Conservation (phyloP, 2,888 invertebrate species). For the Drosophila prolongata region DNA sequence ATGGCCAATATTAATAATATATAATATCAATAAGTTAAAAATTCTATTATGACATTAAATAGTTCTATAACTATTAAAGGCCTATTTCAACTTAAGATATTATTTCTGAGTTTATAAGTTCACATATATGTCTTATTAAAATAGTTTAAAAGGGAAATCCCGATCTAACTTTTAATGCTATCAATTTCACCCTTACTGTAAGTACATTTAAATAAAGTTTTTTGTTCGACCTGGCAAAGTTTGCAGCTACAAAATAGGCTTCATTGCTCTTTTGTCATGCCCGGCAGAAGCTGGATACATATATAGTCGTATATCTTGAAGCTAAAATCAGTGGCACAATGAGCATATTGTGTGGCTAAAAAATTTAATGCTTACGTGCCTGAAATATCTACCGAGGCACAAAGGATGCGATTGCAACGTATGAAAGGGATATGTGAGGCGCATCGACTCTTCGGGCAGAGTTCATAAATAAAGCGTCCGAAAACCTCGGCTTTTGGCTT, state of each 20-base stretch:
- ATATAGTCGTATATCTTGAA: conserved; percentile 45
- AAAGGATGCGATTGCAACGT: conserved; percentile 49
- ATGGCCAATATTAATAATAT: too few species aligned
- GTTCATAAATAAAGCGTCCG: conserved; percentile 64
- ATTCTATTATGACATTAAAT: too few species aligned
- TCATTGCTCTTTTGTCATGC: conserved; percentile 65
- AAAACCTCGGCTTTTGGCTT: conserved; percentile 43
- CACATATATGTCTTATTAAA: background rate
- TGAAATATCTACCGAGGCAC: conserved; percentile 49
- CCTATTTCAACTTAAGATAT: too few species aligned
- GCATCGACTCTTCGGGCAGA: conserved; percentile 52
- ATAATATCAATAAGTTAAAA: too few species aligned
- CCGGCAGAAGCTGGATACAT: conserved; percentile 39
- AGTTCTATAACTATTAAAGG: too few species aligned
- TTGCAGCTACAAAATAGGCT: conserved; percentile 63
- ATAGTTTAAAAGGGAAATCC: background rate
- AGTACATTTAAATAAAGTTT: conserved; percentile 61
- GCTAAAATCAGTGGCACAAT: conserved; percentile 69
- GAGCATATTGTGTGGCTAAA: conserved; percentile 60
- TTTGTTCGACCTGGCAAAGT: conserved; percentile 43
- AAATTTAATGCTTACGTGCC: conserved; percentile 69
- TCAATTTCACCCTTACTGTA: conserved; percentile 15
- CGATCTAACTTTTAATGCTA: background rate
- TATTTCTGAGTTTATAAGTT: too few species aligned
- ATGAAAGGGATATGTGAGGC: conserved; percentile 42